Evolutionary conservation across 2,888 invertebrate species (phyloP).

Genomic region (Gisinianus flammeolus): DNA sequence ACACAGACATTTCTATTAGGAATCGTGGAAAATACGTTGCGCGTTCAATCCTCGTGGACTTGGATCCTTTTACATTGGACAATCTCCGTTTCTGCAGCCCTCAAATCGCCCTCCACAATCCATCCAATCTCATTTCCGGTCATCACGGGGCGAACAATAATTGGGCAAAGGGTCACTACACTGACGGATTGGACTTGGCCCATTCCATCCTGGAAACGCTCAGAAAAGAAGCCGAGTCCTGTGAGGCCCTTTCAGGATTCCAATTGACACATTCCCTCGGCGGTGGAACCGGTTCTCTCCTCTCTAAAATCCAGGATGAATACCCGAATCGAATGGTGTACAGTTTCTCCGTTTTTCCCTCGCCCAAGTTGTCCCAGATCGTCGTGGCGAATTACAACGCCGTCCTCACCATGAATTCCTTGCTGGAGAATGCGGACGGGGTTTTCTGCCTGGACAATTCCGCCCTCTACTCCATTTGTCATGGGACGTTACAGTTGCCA

Average conservation of each 20-base stretch:
- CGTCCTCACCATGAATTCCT: slow-evolving; percentile 82
- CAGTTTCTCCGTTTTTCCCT: slow-evolving; percentile 90
- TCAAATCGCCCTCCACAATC: slow-evolving; percentile 74
- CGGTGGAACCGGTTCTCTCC: slow-evolving; percentile 94
- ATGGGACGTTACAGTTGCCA: slow-evolving; percentile 80
- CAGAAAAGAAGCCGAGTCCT: slow-evolving; percentile 84
- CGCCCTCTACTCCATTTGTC: slow-evolving; percentile 87
- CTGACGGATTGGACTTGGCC: slow-evolving; percentile 68
- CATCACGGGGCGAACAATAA: slow-evolving; percentile 61
- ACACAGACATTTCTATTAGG: too few relatives aligned
- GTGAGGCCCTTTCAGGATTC: slow-evolving; percentile 92
- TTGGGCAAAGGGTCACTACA: slow-evolving; percentile 70
- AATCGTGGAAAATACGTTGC: slow-evolving; percentile 95
- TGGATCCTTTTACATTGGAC: slow-evolving; percentile 99
- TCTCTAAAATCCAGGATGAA: slow-evolving; percentile 96
- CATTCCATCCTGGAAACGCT: slow-evolving; percentile 83
- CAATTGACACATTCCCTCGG: slow-evolving; percentile 94
- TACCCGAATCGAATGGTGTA: slow-evolving; percentile 99
- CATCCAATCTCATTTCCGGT: slow-evolving; percentile 73
- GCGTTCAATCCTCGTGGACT: slow-evolving; percentile 88
- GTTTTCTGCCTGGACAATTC: slow-evolving; percentile 91
- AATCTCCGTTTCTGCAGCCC: slow-evolving; percentile 92
- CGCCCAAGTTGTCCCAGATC: slow-evolving; percentile 76
- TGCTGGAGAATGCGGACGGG: slow-evolving; percentile 88
- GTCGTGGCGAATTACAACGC: slow-evolving; percentile 90